Evolutionary conservation across 2,113 vertebrate species (phyloP), one percentile per base, ranked within the genome.

Genomic region (Reinhardtius hippoglossoides): DNA sequence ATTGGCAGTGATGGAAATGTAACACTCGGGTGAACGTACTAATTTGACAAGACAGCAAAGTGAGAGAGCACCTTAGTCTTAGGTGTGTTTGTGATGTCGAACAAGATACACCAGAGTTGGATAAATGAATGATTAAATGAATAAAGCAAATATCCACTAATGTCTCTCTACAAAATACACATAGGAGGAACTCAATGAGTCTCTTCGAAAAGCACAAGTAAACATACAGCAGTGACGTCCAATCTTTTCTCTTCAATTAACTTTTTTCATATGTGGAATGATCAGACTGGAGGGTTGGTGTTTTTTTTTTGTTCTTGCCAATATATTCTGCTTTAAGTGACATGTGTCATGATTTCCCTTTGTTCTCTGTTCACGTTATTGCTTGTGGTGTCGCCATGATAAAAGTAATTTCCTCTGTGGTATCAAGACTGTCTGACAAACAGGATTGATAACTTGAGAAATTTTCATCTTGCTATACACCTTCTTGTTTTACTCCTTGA

Each of bases 371-470:
- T 63, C 61, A 14, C 23, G 56, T n/a, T 42, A 44, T 66, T 66
- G 74, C 84, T 82, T 10, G 44, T 62, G 62, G 60, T 74, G 61
- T 66, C 83, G 67, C 8, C 1, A 16, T 20, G 72, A 78, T 79
- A 78, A 81, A 83, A 81, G 70, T 64, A 69, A 75, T 79, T 85
- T 73, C 72, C 60, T 74, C 59, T 18, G 60, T 54, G 26, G 21
- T 61, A 76, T 86, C 64, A 74, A 60, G 40, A 31, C 66, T 46
- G 68, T 61, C 75, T 16, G 18, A 50, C 46, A 50, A 48, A 68
- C 24, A 74, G 40, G 52, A 68, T 23, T 20, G 60, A 84, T 65
- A 78, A 65, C 24, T 46, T 66, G 60, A 40, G 73, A n/a, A 44
- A 58, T 71, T 31, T 71, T 74, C 59, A 67, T 74, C 50, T 63